Evolutionary conservation across 2,113 vertebrate genomes (phyloP).

Genomic region (Potamarius usumacintae): DNA sequence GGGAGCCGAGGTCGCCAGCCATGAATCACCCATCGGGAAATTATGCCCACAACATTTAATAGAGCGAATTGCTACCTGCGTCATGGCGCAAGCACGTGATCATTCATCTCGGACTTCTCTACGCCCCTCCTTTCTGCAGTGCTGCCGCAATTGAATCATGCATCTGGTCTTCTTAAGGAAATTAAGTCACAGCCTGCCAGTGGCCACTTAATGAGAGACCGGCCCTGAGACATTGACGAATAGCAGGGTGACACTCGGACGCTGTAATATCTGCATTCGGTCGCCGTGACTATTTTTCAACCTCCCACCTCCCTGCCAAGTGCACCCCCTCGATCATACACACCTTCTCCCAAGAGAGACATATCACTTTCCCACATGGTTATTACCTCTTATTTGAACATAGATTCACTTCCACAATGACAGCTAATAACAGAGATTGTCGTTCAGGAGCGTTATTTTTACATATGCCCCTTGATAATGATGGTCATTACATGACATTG

Average conservation of each 20-base stretch:
- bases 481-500: slow-evolving; percentile 73
- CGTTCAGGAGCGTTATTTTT: slow-evolving; percentile 83
- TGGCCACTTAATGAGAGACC: slow-evolving; percentile 93
- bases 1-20: slow-evolving; percentile 44
- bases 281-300: slow-evolving; percentile 90
- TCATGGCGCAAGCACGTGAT: slow-evolving; percentile 70
- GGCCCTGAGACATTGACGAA: slow-evolving; percentile 90
- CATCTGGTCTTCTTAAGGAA: slow-evolving; percentile 98
- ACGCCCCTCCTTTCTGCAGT: slow-evolving; percentile 72
- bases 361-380: slow-evolving; percentile 91
- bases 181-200: slow-evolving; percentile 93
- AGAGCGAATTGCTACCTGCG: slow-evolving; percentile 71
- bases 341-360: slow-evolving; percentile 69
- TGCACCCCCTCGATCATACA: slow-evolving; percentile 45
- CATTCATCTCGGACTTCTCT: slow-evolving; percentile 74
- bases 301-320: slow-evolving; percentile 57
- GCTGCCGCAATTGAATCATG: slow-evolving; percentile 94
- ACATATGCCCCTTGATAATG: slow-evolving; percentile 80
- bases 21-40: slow-evolving; percentile 77
- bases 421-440: slow-evolving; percentile 94
- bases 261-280: slow-evolving; percentile 87
- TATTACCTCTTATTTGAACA: slow-evolving; percentile 98
- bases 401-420: slow-evolving; percentile 91
- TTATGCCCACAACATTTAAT: slow-evolving; percentile 80
- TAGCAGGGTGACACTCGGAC: slow-evolving; percentile 83